These are phyloP conservation scores for Plusia festucae DNA, from an alignment of 2,888 invertebrate genomes.

Conservation along the genomic window DNA sequence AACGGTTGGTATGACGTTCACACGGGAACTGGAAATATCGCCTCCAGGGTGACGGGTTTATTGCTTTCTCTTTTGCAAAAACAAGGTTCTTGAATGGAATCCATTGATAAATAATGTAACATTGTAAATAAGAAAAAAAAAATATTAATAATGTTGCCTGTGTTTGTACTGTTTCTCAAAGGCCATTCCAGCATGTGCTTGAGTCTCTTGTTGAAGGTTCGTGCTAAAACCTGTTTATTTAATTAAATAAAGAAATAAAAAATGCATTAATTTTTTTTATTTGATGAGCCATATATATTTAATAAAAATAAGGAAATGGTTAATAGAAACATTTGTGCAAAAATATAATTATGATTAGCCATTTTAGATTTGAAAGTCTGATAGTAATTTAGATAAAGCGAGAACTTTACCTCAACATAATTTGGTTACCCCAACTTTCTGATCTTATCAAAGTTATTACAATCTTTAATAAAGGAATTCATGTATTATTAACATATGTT, in stretches of 20 bases:
- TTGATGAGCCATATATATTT: too few species aligned
- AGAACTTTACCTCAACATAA: neutral
- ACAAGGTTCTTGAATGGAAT: neutral
- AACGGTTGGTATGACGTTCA: slow-evolving; percentile 15
- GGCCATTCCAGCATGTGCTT: too few species aligned
- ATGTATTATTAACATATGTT: neutral
- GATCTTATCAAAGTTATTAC: neutral
- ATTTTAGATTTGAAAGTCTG: slow-evolving; percentile 2
- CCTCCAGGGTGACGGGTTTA: slow-evolving; percentile 15
- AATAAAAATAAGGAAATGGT: too few species aligned
- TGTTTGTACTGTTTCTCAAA: too few species aligned
- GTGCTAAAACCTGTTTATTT: too few species aligned
- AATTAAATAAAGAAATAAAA: too few species aligned
- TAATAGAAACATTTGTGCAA: neutral
- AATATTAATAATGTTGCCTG: too few species aligned
- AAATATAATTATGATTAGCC: neutral
- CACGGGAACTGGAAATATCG: slow-evolving; percentile 26
- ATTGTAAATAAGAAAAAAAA: too few species aligned
- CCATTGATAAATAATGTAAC: too few species aligned
- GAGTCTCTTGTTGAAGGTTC: too few species aligned
- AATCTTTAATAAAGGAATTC: neutral
- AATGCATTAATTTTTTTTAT: too few species aligned
- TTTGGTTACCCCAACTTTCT: slow-evolving; percentile 1
- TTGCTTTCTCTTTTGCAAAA: slow-evolving; percentile 24
- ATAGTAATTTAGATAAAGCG: neutral